phyloP scores from a whole-genome alignment of 2,797 vertebrate species.

The Alcedo quadribrachys region DNA sequence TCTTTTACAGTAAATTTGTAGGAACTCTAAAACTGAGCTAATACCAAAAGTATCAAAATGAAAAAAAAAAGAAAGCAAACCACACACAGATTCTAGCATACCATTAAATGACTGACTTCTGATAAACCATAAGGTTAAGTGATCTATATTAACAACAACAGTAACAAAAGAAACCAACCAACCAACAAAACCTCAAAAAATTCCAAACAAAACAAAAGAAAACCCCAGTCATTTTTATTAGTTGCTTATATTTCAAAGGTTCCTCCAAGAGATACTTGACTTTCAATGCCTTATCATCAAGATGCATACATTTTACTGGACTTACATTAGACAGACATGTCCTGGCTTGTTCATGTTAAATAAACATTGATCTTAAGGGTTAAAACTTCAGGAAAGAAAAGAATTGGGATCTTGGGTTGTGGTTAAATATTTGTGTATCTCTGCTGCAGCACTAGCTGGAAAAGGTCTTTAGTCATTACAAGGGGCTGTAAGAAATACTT shows the following conservation, averaged over 20 bases:
- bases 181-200: no score
- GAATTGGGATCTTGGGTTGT: background rate
- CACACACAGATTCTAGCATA: constrained; percentile 55
- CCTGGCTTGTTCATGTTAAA: constrained; percentile 2
- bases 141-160: constrained; percentile 17
- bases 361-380: background rate
- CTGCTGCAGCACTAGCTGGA: background rate
- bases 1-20: constrained; percentile 72
- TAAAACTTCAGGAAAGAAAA: background rate
- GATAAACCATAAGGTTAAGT: constrained; percentile 40
- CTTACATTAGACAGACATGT: background rate
- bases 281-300: background rate
- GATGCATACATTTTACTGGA: background rate
- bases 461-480: background rate
- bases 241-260: constrained; percentile 21
- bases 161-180: no score
- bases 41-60: constrained; percentile 45
- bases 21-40: constrained; percentile 48
- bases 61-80: constrained; percentile 56
- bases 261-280: constrained; percentile 35
- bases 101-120: constrained; percentile 29
- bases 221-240: background rate
- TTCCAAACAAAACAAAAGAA: background rate
- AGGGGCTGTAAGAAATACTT: background rate
- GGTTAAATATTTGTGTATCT: background rate